Evolutionary conservation across 2,113 vertebrate genomes (phyloP).

Genomic region (Calonectris borealis): DNA sequence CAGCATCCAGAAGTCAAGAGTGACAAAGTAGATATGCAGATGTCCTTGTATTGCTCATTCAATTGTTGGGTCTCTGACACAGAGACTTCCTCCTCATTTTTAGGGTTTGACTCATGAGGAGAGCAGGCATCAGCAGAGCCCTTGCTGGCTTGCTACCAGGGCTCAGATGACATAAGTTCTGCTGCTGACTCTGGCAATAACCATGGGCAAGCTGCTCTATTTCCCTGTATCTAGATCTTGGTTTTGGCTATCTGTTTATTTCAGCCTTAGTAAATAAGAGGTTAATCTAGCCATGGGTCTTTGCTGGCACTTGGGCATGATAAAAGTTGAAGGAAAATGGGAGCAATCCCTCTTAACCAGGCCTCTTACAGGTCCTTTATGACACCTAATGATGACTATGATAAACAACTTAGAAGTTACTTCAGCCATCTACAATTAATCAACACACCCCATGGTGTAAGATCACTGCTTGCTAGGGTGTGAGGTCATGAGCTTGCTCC

Average conservation of each 20-base stretch:
- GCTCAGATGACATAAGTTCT: not conserved
- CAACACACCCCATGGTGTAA: not conserved
- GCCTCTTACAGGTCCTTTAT: not conserved
- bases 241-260: not conserved
- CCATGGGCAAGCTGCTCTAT: not conserved
- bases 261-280: not conserved
- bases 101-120: not conserved
- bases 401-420: slow-evolving; percentile 32
- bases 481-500: not conserved
- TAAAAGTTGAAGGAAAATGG: slow-evolving; percentile 5
- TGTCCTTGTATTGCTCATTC: not conserved
- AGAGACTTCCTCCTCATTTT: not conserved
- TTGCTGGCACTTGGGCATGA: not conserved
- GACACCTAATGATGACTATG: slow-evolving; percentile 31
- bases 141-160: not conserved
- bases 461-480: not conserved
- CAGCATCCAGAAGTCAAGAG: not conserved
- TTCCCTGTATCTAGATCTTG: not conserved
- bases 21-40: not conserved
- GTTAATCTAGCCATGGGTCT: not conserved
- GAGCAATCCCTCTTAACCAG: not conserved
- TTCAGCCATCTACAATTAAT: slow-evolving; percentile 40
- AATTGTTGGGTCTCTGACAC: not conserved
- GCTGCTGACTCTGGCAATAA: not conserved
- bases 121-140: not conserved